A percentile compares a stretch with the other conserved stretches of the same genome.
Conservation (phyloP, 53 echinoderm and acorn worm genomes). For the Echinometra lucunter region DNA sequence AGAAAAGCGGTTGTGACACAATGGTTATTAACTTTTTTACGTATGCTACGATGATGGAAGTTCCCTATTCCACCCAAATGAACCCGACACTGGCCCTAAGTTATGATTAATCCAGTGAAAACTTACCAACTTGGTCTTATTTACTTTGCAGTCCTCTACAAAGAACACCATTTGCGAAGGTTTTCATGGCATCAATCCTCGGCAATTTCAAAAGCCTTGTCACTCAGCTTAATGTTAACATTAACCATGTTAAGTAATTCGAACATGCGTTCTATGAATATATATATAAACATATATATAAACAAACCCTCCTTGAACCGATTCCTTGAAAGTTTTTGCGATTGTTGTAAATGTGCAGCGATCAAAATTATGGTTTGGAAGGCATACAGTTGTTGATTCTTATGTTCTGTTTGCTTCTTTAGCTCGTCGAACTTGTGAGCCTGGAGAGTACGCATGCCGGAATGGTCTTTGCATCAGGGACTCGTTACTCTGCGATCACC, state of each 20-base stretch:
- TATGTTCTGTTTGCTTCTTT: background rate
- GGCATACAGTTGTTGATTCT: no score
- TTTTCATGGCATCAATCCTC: no score
- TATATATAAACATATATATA: no score
- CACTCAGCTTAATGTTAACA: no score
- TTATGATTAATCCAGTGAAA: background rate
- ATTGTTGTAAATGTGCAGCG: background rate
- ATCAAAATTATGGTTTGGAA: background rate
- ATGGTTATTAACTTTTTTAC: background rate
- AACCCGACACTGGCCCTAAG: background rate
- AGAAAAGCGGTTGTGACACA: background rate
- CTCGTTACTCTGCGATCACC: conserved; percentile 75
- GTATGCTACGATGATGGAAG: background rate
- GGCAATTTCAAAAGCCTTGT: no score
- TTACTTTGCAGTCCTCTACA: background rate
- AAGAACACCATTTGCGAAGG: no score
- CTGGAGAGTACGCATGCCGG: conserved; percentile 69
- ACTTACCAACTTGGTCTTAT: background rate
- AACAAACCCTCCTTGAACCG: no score
- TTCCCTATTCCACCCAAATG: background rate
- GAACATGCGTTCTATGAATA: no score
- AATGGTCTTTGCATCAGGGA: conserved; percentile 80
- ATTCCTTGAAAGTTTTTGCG: no score
- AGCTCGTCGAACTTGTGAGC: conserved; percentile 70
- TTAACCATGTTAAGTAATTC: no score